Base-by-base conservation (phyloP, 2,113 vertebrate species). In the Eubucco bourcierii region DNA sequence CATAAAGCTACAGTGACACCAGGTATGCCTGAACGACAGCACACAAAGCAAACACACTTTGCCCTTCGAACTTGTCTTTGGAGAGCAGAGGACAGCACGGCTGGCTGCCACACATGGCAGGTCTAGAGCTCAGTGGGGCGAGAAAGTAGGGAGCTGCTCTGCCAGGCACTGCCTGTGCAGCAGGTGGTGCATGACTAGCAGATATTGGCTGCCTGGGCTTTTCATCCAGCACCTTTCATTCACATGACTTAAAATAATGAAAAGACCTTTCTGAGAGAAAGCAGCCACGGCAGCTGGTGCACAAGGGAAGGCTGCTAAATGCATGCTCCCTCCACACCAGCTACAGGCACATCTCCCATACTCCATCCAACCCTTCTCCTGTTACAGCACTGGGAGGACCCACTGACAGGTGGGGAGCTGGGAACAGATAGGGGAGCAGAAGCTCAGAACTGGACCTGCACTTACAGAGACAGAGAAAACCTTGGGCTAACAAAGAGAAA, bases 161-260 rank as follows among this genome's bases (percentile, higher is more conserved):
- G 90, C 95, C 95, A 94, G 92, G 94, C 96, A 89, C 95, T 94
- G 92, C 94, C 88, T 47, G 67, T 86, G 86, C 88, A 44, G 92
- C 94, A 93, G 92, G 94, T 96, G 92, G 20, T 70, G 92, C 84
- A 7, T 95, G 88, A 95, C 94, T 90, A 89, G 88, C 88, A 93
- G 94, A 95, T 70, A 87, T 52, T 72, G 87, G 80, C 90, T 1
- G 81, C 68, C 88, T 63, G 64, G 17, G 90, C 94, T 87, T 93
- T 92, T 94, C 93, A 92, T 92, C 87, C 29, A 17, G 92, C 94
- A 96, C 89, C 95, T 96, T 95, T 87, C 93, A 94, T 90, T 92
- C 92, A 84, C 21, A 12, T 80, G 90, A 93, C 87, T 93, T 93
- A 82, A 72, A 74, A 39, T 60, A 96, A 86, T 96, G 84, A 90